Conservation (phyloP, 2,113 vertebrate species). For the Calidris pugnax region DNA sequence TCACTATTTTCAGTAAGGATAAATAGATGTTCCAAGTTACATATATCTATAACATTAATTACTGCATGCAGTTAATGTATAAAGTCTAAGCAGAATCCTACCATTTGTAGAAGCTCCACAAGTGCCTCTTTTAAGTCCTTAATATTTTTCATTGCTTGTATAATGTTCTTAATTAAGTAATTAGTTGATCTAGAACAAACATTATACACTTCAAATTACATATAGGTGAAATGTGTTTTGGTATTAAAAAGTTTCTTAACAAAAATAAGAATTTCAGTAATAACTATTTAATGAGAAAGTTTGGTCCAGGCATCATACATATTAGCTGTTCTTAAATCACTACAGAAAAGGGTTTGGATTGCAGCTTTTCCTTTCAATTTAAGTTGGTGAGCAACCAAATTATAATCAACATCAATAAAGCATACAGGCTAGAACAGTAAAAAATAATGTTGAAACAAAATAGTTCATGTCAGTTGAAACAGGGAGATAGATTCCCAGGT, state of each 20-base stretch:
- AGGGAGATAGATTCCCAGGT: constrained; percentile 41
- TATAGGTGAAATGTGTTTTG: neutral
- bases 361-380: constrained; percentile 36
- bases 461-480: constrained; percentile 53
- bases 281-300: constrained; percentile 28
- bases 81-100: neutral
- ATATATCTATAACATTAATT: neutral
- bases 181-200: neutral
- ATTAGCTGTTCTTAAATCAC: constrained; percentile 54
- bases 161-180: neutral
- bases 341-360: constrained; percentile 34
- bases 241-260: neutral
- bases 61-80: neutral
- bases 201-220: neutral
- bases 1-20: neutral
- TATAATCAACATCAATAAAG: constrained; percentile 58
- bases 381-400: constrained; percentile 60
- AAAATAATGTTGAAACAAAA: constrained; percentile 54
- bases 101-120: neutral
- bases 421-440: constrained; percentile 24
- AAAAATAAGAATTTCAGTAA: constrained; percentile 3
- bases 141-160: neutral
- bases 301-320: neutral
- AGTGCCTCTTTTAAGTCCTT: neutral
- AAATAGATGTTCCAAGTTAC: neutral